Base-by-base conservation (phyloP, 2,888 invertebrate genomes). In the Phasia obesa region DNA sequence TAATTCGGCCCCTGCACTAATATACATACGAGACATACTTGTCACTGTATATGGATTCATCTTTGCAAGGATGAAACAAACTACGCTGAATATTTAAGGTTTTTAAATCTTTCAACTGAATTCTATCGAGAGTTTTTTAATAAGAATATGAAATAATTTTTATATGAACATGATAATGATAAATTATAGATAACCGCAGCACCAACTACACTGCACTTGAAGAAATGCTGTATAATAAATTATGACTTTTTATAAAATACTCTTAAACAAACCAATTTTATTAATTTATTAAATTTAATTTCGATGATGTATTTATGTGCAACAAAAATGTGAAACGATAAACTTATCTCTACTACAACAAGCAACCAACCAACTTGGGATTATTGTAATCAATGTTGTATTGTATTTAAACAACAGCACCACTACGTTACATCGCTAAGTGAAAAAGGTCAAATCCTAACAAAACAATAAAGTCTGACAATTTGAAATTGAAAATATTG, bases 401-500 rank as follows among this genome's bases (percentile, higher is more conserved):
- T 47, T 47, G 44, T 17, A 44, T 53, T 42, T 25, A 17, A 21
- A 38, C 15, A 11, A 17, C 53, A 53, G 6, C 55, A 42, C 0
- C 1, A 44, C 23, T 42, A 25, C 57, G 57, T 49, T 51, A 31
- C 70, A 51, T 59, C 60, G 82, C 21, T 75, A 74, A 83, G 75
- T 79, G 82, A 75, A 35, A 69, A 75, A 79, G 78, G 75, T 83
- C 67, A 67, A 74, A 57, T 60, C 65, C 75, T 75, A 13, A 70
- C 70, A 70, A 75, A 78, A 74, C 42, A 74, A 78, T 70, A 82
- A 75, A 65, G 78, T 78, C 78, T 82, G 35, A 35, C 5, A 13
- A 42, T n/a, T 4, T 42, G 6, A 17, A 47, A 17, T 17, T 47
- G 2, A 17, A 47, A 17, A 19, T 47, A 19, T 47, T 9, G 15